Conservation (phyloP, 2,113 vertebrate genomes). For the Planiliza haematocheilus region DNA sequence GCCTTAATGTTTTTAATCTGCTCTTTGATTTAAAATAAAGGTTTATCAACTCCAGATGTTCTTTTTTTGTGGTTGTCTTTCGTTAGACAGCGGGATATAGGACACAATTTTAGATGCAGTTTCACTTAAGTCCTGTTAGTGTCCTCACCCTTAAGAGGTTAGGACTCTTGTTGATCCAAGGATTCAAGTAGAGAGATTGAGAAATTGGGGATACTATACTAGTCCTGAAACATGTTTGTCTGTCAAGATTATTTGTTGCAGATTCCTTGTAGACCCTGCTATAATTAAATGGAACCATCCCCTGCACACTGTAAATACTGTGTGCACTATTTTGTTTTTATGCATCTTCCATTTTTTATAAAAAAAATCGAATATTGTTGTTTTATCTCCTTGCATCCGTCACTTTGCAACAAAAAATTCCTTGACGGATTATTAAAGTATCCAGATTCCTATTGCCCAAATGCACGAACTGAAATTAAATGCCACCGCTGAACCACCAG, state of each 20-base stretch:
- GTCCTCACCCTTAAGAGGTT: not conserved
- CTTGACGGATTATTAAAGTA: no score
- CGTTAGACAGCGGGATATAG: not conserved
- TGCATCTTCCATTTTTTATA: no score
- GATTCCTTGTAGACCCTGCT: not conserved
- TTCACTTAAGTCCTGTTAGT: not conserved
- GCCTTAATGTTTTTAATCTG: conserved; percentile 85
- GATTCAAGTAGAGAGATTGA: no score
- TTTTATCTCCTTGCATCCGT: no score
- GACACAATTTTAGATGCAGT: not conserved
- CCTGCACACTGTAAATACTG: no score
- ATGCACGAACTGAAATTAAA: not conserved
- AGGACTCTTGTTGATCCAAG: not conserved
- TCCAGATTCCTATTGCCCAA: no score
- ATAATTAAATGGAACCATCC: no score
- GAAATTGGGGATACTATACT: conserved; percentile 17
- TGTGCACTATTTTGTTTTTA: no score
- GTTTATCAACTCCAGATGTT: conserved; percentile 45
- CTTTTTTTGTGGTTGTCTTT: not conserved
- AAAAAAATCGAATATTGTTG: no score
- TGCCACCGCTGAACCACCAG: conserved; percentile 38
- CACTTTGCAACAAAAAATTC: no score
- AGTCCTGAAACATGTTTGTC: not conserved
- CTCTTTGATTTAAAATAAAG: conserved; percentile 83
- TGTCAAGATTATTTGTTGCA: conserved; percentile 8